These are phyloP conservation scores for Microtus pennsylvanicus DNA, from an alignment of 2,113 vertebrate genomes.

Conservation along the genomic window DNA sequence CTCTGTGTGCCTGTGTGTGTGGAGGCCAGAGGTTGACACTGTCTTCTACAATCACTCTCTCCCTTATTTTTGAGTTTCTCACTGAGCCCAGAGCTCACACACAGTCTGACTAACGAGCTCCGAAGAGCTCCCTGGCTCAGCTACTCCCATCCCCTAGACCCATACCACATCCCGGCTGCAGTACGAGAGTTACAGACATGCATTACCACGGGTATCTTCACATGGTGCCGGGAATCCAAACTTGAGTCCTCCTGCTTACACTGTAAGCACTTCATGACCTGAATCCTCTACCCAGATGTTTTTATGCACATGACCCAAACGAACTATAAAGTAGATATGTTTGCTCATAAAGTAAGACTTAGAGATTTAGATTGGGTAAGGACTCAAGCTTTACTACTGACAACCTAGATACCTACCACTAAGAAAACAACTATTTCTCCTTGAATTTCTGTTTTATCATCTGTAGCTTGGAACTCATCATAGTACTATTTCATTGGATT, in stretches of 20 bases:
- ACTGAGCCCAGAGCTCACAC: not conserved
- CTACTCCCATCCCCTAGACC: not conserved
- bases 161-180: not conserved
- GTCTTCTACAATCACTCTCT: not conserved
- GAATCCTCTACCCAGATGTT: not conserved
- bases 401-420: not conserved
- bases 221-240: not conserved
- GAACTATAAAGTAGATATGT: not conserved
- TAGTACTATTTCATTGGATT: not conserved
- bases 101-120: not conserved
- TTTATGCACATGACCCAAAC: not conserved
- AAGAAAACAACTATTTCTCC: slow-evolving; percentile 21
- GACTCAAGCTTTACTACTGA: slow-evolving; percentile 11
- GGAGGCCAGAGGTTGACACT: not conserved
- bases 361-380: not conserved
- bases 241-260: not conserved
- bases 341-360: slow-evolving; percentile 22
- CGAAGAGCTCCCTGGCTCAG: not conserved
- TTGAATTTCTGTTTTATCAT: not conserved
- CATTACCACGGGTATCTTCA: not conserved
- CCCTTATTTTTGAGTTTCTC: not conserved
- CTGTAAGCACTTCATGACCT: not conserved
- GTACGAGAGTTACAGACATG: not conserved
- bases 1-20: not conserved
- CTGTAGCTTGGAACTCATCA: slow-evolving; percentile 11